Evolutionary conservation across 2,113 vertebrate genomes (phyloP), one percentile per base, ranked within the genome.

Genomic region (Chaetops frenatus): DNA sequence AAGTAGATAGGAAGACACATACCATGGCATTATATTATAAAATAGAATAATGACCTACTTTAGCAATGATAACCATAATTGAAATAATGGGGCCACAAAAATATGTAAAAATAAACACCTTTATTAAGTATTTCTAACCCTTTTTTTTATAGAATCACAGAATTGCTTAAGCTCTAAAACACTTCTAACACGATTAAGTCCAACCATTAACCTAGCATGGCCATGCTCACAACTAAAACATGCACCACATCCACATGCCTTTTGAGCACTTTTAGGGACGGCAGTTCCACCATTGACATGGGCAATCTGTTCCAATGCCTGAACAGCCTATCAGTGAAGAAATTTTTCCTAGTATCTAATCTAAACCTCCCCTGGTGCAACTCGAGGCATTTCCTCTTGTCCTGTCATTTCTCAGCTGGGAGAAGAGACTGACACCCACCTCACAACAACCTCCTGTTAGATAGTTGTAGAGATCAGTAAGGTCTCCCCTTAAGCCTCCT

Each of bases 11-110:
- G 35, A 93, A 93, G 72, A 81, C 82, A 88, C 48, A 62, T 45
- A 83, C 16, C 29, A 58, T 67, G 29, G 14, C 51, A 78, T 54
- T 77, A 53, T 64, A 80, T 62, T 82, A 80, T 54, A 82, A 92
- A 95, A 76, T 12, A 86, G n/a, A 82, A 91, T 62, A 81, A 91
- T 47, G 66, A 85, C 74, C 93, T 91, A 92, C 67, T 95, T 96
- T 36, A 92, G 47, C 53, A 80, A 45, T 81, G 36, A 84, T 88
- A 95, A 94, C 47, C 22, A 5, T 44, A 74, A 90, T 5, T 81
- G 82, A 93, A 93, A 58, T 77, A 95, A 93, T 69, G 36, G 56
- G 86, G 51, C 9, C 48, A 93, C 60, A 90, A 86, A 65, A 90
- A 40, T 60, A 78, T 6, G 11, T 56, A 90, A 90, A 95, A 94